Evolutionary conservation across 2,113 vertebrate genomes (phyloP), one percentile per base, ranked within the genome.

Genomic region (Cairina moschata): DNA sequence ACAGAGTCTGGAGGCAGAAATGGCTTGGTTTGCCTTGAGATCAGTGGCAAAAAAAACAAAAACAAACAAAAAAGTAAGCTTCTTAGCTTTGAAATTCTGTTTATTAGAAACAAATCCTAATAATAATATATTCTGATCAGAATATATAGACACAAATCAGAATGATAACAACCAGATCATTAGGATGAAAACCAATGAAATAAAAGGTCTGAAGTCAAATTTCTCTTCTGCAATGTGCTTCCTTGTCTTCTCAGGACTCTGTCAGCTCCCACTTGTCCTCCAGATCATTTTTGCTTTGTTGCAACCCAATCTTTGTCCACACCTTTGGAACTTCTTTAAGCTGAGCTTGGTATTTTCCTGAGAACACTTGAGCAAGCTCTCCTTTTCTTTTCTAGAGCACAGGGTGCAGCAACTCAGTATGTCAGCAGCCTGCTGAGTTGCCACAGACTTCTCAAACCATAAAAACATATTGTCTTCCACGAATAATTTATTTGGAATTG

Each of bases 301-400:
- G 23, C 1, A 3, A 73, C 29, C 29, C 22, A 38, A 0, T 69
- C 13, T 56, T 76, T 75, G 50, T 48, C 46, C 8, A 0, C 9
- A 77, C 26, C 13, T 59, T 72, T 54, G 26, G 80, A 62, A 18
- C 25, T 76, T 10, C 14, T 90, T 83, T 9, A 18, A 34, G 4
- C n/a, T 60, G 22, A 86, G 7, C 9, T 21, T 65, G 22, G 7
- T 38, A 28, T 90, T 69, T 79, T 94, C 28, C 42, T 42, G 18
- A 68, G 54, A 79, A 52, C 5, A 22, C 14, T 60, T 88, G 18
- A 52, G 16, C 34, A 76, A 29, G 42, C 55, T 88, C 3, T 46
- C 6, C 1, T 48, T 31, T 58, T 58, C 34, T 67, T 13, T 87
- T 48, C 67, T 26, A 18, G 13, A 79, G 67, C 16, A 44, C 31